Evolutionary conservation across 2,888 invertebrate genomes (phyloP), one percentile per base, ranked within the genome.

Genomic region (Ceriagrion tenellum): DNA sequence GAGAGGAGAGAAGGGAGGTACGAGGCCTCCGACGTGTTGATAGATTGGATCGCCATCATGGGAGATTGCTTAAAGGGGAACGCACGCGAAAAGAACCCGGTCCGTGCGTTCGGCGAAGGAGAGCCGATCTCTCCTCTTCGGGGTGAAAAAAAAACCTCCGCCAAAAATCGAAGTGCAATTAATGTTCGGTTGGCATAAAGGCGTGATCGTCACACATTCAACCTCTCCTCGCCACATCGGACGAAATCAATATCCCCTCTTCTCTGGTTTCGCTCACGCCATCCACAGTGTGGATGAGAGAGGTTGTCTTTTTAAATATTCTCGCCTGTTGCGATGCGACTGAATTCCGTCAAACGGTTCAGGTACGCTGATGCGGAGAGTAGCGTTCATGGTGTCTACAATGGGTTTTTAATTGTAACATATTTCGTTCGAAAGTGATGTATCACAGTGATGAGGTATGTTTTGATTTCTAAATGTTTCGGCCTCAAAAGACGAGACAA

Each of bases 31-130:
- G 81, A 35, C 30, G 81, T 81, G 81, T 81, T 81, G 81, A 81
- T 81, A 81, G 81, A 81, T 81, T 81, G 81, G 81, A 81, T 81
- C 30, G 81, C 81, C 81, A 81, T 81, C 81, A 81, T 18, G 81
- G 81, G 30, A 35, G 81, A 81, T 81, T 81, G 81, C 81, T 81
- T 81, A 81, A 81, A 81, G 81, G 81, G 81, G 81, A 81, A 26
- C 81, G 30, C 18, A n/a, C 35, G 81, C 35, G 81, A 35, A 23
- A 47, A 47, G 47, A 47, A 8, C 2, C 47, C 47, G 35, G 35
- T 0, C 81, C 2, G n/a, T 18, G 35, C 26, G 69, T 26, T n/a
- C 47, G 47, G 47, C 2, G 47, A 47, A 47, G 81, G 30, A 81
- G 35, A 16, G 35, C 13, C 26, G n/a, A n/a, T n/a, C 16, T 8